Percentiles rank a stretch among this genome's conserved stretches.
phyloP scores from a whole-genome alignment of 2,113 vertebrate genomes.

The Eleginops maclovinus region DNA sequence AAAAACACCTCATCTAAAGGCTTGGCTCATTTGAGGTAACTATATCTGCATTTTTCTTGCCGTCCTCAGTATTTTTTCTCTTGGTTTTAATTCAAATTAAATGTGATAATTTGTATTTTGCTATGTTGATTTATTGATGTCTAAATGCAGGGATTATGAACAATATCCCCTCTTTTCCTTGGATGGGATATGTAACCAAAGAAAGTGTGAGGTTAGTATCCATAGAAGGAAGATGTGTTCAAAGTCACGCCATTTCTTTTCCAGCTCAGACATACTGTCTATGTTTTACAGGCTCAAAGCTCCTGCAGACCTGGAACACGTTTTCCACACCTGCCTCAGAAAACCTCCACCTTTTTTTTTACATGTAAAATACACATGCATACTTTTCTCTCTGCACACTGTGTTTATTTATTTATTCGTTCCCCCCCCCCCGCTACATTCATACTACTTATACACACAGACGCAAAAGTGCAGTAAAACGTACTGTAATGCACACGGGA shows the following conservation, averaged over 20 bases:
- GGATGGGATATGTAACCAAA: neutral
- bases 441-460: neutral
- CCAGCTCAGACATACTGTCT: conserved; percentile 21
- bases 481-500: neutral
- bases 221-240: conserved; percentile 1
- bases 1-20: too few relatives aligned
- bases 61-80: too few relatives aligned
- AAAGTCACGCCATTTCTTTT: neutral
- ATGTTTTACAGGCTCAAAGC: conserved; percentile 44
- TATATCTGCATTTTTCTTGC: too few relatives aligned
- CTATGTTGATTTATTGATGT: neutral
- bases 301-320: conserved; percentile 57
- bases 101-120: neutral
- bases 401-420: neutral
- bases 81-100: too few relatives aligned
- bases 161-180: neutral
- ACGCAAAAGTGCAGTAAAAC: neutral
- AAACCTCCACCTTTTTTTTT: neutral
- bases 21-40: too few relatives aligned
- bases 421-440: neutral
- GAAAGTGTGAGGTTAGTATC: neutral
- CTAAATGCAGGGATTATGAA: neutral
- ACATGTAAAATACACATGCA: neutral
- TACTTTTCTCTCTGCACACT: neutral
- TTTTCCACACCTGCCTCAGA: conserved; percentile 55